Evolutionary conservation across 2,888 invertebrate species (phyloP).

Genomic region (Synergus japonicus): DNA sequence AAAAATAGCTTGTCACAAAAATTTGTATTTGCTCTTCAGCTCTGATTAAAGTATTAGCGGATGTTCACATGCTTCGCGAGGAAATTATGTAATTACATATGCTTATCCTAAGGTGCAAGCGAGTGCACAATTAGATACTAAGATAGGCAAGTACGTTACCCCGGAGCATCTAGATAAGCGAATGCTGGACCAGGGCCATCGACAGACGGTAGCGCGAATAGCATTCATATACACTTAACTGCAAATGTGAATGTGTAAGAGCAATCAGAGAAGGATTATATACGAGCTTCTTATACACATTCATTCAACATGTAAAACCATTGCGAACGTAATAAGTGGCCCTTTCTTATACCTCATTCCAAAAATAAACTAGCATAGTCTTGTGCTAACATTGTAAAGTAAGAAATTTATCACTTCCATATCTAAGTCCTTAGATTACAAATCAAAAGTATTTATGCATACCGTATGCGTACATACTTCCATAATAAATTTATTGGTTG

Average conservation of each 20-base stretch:
- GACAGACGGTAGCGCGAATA: constrained; percentile 2
- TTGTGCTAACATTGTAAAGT: not conserved
- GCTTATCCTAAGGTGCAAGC: not conserved
- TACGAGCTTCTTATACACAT: not conserved
- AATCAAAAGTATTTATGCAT: not conserved
- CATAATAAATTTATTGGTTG: too few species aligned
- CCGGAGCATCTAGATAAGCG: not conserved
- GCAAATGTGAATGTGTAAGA: not conserved
- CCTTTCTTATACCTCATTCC: constrained; percentile 1
- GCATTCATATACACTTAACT: constrained; percentile 6
- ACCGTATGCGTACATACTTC: not conserved
- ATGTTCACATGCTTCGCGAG: not conserved
- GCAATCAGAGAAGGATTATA: not conserved
- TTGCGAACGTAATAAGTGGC: not conserved
- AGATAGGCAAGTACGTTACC: constrained; percentile 7
- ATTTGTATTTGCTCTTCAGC: not conserved
- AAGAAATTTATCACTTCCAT: not conserved
- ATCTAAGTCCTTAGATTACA: not conserved
- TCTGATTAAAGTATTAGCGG: not conserved
- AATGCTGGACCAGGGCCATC: constrained; percentile 7
- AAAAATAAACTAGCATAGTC: constrained; percentile 7
- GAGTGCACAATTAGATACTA: constrained; percentile 2
- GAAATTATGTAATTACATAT: not conserved
- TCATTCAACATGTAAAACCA: not conserved
- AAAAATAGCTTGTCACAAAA: too few species aligned